phyloP scores from a whole-genome alignment of 2,113 vertebrate genomes.

The Morone chrysops region DNA sequence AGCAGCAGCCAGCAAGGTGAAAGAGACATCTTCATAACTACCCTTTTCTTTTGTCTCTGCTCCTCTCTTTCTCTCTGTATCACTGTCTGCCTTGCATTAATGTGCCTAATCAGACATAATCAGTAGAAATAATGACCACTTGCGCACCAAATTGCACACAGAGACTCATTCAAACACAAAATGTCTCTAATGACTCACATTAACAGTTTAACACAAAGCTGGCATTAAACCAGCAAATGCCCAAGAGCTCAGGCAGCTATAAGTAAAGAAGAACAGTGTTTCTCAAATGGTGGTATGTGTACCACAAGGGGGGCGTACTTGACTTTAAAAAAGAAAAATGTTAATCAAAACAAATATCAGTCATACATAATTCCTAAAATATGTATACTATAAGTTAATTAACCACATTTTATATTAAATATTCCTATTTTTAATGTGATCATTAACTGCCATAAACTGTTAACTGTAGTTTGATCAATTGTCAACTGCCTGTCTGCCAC shows the following conservation, averaged over 20 bases:
- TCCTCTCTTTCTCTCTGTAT: neutral
- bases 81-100: conserved; percentile 18
- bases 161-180: conserved; percentile 24
- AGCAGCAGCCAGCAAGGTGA: neutral
- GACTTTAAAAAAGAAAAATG: too few relatives aligned
- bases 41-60: neutral
- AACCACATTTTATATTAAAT: too few relatives aligned
- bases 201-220: conserved; percentile 31
- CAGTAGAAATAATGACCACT: conserved; percentile 44
- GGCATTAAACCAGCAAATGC: conserved; percentile 10
- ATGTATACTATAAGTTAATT: too few relatives aligned
- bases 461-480: too few relatives aligned
- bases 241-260: conserved; percentile 7
- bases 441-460: too few relatives aligned
- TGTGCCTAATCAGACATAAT: conserved; percentile 42
- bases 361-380: too few relatives aligned
- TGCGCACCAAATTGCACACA: conserved; percentile 11
- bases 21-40: neutral
- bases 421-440: too few relatives aligned
- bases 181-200: conserved; percentile 6
- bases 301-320: too few relatives aligned
- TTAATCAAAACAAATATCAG: too few relatives aligned
- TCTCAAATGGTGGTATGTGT: too few relatives aligned
- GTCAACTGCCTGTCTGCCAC: too few relatives aligned
- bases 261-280: neutral